Percentiles rank a stretch among this genome's conserved stretches.
Evolutionary conservation across 2,888 invertebrate genomes (phyloP).

Genomic region (Taphrorychus bicolor): DNA sequence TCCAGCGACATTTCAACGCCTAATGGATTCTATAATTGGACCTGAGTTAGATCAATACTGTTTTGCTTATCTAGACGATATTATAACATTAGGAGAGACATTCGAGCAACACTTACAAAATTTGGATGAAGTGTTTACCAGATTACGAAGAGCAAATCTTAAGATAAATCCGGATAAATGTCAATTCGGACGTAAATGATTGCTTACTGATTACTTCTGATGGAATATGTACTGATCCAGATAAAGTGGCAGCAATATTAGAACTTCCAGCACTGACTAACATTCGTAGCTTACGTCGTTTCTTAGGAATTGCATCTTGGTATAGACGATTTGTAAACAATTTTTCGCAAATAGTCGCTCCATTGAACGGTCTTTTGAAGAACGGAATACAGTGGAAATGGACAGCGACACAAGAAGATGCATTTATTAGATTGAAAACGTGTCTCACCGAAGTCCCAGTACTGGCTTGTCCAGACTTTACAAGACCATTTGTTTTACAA

Average conservation of each 20-base stretch:
- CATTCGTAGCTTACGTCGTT: no score
- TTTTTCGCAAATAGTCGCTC: constrained; percentile 8
- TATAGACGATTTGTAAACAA: constrained; percentile 12
- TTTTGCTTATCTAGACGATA: no score
- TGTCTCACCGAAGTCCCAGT: constrained; percentile 11
- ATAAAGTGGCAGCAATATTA: background rate
- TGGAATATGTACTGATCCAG: constrained; percentile 1
- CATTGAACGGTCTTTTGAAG: constrained; percentile 6
- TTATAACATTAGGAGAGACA: no score
- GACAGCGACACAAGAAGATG: background rate
- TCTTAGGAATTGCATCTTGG: constrained; percentile 11
- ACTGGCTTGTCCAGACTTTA: constrained; percentile 13
- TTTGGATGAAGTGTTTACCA: no score
- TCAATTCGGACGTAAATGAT: no score
- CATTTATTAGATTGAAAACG: background rate
- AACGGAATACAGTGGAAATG: background rate
- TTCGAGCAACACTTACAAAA: no score
- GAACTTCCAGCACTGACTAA: background rate
- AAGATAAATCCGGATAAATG: no score
- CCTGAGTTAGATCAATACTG: no score
- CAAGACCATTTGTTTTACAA: background rate
- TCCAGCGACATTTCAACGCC: no score
- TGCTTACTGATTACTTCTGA: background rate
- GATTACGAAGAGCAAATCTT: no score
- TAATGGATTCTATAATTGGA: no score